These are phyloP conservation scores for Cotesia vestalis DNA, from an alignment of 1,140 invertebrate species.

Conservation along the genomic window DNA sequence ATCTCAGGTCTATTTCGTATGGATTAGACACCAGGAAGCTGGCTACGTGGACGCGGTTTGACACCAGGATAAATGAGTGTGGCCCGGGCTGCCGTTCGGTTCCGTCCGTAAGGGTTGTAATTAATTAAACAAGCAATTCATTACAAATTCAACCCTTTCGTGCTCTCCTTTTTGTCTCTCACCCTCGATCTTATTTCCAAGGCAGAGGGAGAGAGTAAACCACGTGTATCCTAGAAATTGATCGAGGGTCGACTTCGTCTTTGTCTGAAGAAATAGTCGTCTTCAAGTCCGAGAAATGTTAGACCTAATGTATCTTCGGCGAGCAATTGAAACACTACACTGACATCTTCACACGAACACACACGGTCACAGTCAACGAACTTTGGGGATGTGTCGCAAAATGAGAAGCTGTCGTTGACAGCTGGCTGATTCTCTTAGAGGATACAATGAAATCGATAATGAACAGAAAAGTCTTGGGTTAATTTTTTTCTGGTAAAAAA, in stretches of 20 bases:
- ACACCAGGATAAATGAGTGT: constrained; percentile 51
- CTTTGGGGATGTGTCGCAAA: constrained; percentile 40
- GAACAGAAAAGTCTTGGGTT: constrained; percentile 21
- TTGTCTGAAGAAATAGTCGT: neutral
- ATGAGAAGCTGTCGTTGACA: constrained; percentile 61
- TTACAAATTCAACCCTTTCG: constrained; percentile 63
- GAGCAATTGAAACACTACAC: no score
- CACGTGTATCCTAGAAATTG: constrained; percentile 60
- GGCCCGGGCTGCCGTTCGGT: constrained; percentile 36
- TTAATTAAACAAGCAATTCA: constrained; percentile 68
- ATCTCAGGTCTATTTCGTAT: constrained; percentile 19
- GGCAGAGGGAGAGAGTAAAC: constrained; percentile 19
- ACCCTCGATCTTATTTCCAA: neutral
- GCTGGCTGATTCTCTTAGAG: constrained; percentile 61
- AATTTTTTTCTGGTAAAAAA: neutral
- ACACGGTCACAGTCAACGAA: neutral
- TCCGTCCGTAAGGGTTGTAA: constrained; percentile 57
- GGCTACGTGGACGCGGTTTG: constrained; percentile 43
- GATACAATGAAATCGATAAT: constrained; percentile 60
- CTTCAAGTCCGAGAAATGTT: no score
- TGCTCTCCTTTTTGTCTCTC: constrained; percentile 8
- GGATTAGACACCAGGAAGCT: constrained; percentile 33
- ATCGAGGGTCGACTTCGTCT: constrained; percentile 54
- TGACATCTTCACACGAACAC: neutral
- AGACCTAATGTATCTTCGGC: no score